Evolutionary conservation across 2,113 vertebrate genomes (phyloP).

Genomic region (Mixornis gularis): DNA sequence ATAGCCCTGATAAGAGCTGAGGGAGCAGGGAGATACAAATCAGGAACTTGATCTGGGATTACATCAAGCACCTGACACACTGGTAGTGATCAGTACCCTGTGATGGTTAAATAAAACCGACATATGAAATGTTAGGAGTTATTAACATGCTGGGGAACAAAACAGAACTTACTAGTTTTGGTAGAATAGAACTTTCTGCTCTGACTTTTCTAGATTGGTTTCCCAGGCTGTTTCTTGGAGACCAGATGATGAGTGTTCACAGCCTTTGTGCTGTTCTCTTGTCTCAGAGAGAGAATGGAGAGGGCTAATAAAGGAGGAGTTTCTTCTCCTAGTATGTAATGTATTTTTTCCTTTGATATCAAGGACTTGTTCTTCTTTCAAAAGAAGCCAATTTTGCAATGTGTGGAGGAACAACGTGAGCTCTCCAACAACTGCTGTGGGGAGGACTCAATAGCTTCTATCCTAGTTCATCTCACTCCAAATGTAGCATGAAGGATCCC

Average conservation of each 20-base stretch:
- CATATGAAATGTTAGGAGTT: background rate
- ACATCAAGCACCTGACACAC: background rate
- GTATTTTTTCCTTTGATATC: background rate
- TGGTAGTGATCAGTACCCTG: background rate
- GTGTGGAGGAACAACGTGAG: background rate
- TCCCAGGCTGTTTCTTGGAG: background rate
- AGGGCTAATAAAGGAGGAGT: background rate
- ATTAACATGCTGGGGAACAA: background rate
- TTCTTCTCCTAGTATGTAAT: background rate
- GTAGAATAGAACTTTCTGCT: background rate
- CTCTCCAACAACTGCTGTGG: background rate
- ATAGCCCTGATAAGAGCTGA: background rate
- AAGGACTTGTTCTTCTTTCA: background rate
- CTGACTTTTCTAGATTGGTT: background rate
- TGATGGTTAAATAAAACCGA: background rate
- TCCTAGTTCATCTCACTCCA: background rate
- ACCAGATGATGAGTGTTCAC: background rate
- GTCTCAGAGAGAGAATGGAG: rapidly evolving
- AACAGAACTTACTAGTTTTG: background rate
- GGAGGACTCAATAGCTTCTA: background rate
- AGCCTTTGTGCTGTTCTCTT: background rate
- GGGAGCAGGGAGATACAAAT: background rate
- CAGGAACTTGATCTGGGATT: background rate
- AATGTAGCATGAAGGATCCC: background rate
- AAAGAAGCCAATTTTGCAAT: background rate